These are phyloP conservation scores for Carcina quercana DNA, from an alignment of 2,888 invertebrate genomes.

Conservation along the genomic window DNA sequence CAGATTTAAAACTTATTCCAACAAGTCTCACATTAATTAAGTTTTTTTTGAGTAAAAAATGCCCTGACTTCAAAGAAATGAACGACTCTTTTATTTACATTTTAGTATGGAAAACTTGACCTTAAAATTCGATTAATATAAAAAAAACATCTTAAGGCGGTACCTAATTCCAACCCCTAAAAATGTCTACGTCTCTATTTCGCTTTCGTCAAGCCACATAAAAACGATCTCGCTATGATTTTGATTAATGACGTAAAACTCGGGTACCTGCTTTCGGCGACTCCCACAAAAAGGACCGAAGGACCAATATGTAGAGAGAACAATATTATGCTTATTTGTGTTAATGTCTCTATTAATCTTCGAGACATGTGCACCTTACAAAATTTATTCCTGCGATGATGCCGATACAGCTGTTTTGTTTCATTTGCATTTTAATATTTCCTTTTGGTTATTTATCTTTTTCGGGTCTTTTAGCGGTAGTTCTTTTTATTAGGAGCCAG, in stretches of 20 bases:
- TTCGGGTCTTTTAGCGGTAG: too few species aligned
- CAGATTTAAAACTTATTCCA: too few species aligned
- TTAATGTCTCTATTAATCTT: slow-evolving; percentile 66
- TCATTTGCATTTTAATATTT: slow-evolving; percentile 50
- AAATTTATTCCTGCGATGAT: slow-evolving; percentile 23
- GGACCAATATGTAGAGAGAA: slow-evolving; percentile 35
- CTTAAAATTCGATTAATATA: too few species aligned
- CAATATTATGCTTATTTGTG: slow-evolving; percentile 39
- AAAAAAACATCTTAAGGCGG: slow-evolving; percentile 51
- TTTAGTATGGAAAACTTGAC: too few species aligned
- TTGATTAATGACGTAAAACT: slow-evolving; percentile 57
- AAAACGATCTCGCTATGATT: slow-evolving; percentile 44
- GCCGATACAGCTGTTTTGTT: slow-evolving; percentile 43
- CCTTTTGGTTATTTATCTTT: slow-evolving; percentile 28
- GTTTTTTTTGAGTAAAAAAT: too few species aligned
- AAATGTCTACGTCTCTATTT: slow-evolving; percentile 49
- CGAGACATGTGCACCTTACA: slow-evolving; percentile 39
- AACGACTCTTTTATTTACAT: too few species aligned
- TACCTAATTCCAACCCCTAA: slow-evolving; percentile 29
- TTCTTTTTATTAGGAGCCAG: too few species aligned
- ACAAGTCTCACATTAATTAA: too few species aligned
- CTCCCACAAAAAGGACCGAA: slow-evolving; percentile 51
- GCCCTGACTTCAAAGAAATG: too few species aligned
- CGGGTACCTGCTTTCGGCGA: slow-evolving; percentile 59
- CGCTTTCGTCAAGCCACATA: slow-evolving; percentile 45